Evolutionary conservation across 1,140 invertebrate species (phyloP).

Genomic region (Protaetia brevitarsis): DNA sequence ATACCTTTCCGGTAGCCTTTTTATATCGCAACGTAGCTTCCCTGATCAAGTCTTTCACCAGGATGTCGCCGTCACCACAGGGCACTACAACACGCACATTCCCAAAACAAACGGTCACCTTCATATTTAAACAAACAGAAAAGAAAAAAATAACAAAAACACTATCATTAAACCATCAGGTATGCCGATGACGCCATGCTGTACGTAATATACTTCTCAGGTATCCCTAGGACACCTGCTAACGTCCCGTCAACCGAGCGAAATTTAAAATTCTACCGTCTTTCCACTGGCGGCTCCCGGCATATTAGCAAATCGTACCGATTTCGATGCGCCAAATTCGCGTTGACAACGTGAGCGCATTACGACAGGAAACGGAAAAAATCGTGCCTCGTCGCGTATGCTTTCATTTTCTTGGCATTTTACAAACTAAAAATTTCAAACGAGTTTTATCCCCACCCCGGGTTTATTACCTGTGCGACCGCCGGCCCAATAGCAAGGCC

Average conservation of each 20-base stretch:
- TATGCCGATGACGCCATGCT: conserved; percentile 43
- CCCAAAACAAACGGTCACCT: conserved; percentile 98
- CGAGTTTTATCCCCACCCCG: conserved; percentile 44
- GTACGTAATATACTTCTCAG: neutral
- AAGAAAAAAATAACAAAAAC: too few relatives aligned
- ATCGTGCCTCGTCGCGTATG: conserved; percentile 23
- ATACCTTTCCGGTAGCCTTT: conserved; percentile 93
- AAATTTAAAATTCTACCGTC: neutral
- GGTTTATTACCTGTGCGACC: conserved; percentile 34
- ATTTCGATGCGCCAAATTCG: too few relatives aligned
- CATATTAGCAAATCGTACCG: neutral
- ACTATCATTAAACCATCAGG: conserved; percentile 5
- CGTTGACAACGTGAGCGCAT: conserved; percentile 27
- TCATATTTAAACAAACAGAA: conserved; percentile 67
- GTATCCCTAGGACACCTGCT: conserved; percentile 20
- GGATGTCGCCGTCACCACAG: conserved; percentile 86
- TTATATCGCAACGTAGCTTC: conserved; percentile 90
- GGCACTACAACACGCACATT: conserved; percentile 91
- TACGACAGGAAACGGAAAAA: conserved; percentile 35
- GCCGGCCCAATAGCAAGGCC: conserved; percentile 29
- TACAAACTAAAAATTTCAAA: conserved; percentile 48
- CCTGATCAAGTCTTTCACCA: conserved; percentile 87
- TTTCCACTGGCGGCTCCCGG: neutral
- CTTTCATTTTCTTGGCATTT: conserved; percentile 42
- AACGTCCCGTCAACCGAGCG: neutral